Evolutionary conservation across 2,797 vertebrate genomes (phyloP).

Genomic region (Artibeus jamaicensis): DNA sequence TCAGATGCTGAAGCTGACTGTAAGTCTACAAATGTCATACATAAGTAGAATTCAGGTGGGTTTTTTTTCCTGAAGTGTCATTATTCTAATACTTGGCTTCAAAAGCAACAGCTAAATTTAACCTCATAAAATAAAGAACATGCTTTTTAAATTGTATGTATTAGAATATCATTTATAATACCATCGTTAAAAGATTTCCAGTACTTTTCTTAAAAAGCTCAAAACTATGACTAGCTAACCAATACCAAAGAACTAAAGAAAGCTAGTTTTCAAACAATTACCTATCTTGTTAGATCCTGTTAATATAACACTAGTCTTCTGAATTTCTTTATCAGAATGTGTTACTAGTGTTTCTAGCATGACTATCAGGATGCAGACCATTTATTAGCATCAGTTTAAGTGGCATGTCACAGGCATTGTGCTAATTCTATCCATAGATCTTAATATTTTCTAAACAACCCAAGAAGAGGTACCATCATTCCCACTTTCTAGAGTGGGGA

Average conservation of each 20-base stretch:
- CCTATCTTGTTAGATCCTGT: neutral
- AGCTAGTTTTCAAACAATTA: neutral
- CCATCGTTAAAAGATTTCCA: neutral
- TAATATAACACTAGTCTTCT: neutral
- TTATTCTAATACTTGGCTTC: constrained; percentile 1
- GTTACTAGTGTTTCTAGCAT: neutral
- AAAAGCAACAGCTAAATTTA: neutral
- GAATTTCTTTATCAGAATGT: neutral
- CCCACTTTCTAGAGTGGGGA: neutral
- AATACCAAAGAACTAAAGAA: neutral
- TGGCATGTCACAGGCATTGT: neutral
- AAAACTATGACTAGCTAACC: neutral
- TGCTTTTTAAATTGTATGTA: neutral
- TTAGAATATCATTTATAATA: neutral
- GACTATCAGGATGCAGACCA: neutral
- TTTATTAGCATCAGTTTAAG: neutral
- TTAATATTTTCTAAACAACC: neutral
- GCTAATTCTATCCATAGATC: neutral
- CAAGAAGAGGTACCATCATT: neutral
- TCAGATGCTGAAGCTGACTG: neutral
- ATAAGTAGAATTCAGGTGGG: neutral
- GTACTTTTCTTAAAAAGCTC: neutral
- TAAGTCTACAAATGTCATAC: neutral
- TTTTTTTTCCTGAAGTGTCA: neutral
- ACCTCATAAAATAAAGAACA: constrained; percentile 1